Conservation (phyloP, 2,113 vertebrate genomes). For the Catharus minimus region DNA sequence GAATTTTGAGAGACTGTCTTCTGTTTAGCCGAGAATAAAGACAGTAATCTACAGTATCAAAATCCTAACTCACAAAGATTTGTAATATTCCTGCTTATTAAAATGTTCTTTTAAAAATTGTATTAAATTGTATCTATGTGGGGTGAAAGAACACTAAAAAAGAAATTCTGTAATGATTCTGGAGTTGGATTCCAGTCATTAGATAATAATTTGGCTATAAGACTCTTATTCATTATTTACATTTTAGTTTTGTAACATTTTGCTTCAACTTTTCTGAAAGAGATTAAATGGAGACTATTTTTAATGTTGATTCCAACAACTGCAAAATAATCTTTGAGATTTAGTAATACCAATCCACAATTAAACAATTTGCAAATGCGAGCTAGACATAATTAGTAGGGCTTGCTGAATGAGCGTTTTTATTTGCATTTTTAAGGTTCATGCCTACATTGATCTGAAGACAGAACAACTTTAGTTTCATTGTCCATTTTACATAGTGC, state of each 20-base stretch:
- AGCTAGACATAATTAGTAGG: background rate
- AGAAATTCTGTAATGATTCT: background rate
- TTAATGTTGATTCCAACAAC: background rate
- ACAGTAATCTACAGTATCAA: background rate
- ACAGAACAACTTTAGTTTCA: background rate
- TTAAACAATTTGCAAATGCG: background rate
- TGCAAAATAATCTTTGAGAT: background rate
- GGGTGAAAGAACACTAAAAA: background rate
- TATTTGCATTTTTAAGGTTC: background rate
- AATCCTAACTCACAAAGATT: background rate
- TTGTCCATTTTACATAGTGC: background rate
- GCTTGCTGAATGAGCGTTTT: background rate
- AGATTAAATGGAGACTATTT: background rate
- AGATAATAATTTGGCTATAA: background rate
- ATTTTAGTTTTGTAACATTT: background rate
- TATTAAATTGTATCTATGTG: background rate
- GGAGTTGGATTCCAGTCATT: background rate
- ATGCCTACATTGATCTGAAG: background rate
- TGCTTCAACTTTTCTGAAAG: background rate
- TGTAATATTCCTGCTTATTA: background rate
- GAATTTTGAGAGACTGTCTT: background rate
- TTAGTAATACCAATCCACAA: background rate
- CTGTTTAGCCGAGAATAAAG: background rate
- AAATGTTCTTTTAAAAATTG: background rate
- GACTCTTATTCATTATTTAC: background rate